phyloP scores from a whole-genome alignment of 2,113 vertebrate species.

The Scophthalmus maximus region DNA sequence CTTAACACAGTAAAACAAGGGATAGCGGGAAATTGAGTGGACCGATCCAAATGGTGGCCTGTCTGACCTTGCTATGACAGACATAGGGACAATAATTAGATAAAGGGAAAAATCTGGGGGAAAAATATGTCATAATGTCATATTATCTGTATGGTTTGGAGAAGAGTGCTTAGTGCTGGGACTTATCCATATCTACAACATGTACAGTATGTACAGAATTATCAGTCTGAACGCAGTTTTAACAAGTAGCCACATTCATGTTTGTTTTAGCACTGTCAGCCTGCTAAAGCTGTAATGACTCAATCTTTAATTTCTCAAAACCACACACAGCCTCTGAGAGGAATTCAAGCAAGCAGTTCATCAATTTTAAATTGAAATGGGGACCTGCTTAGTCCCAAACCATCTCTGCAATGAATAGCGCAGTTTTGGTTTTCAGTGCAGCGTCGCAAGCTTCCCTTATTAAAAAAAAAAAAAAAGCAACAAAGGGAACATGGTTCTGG shows the following conservation, averaged over 20 bases:
- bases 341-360: constrained; percentile 20
- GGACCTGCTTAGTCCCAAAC: constrained; percentile 18
- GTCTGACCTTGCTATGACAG: constrained; percentile 38
- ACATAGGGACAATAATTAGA: constrained; percentile 18
- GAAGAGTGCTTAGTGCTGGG: neutral
- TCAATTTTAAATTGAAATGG: constrained; percentile 40
- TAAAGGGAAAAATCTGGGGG: neutral
- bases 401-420: constrained; percentile 25
- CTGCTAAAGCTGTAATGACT: constrained; percentile 24
- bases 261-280: constrained; percentile 5
- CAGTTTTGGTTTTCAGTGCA: neutral
- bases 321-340: constrained; percentile 9
- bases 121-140: neutral
- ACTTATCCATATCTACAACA: neutral
- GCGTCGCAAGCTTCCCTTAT: constrained; percentile 36
- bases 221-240: neutral
- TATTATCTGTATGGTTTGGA: neutral
- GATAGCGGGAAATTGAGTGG: constrained; percentile 48
- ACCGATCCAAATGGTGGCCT: constrained; percentile 42
- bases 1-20: constrained; percentile 64
- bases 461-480: constrained; percentile 52
- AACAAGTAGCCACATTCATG: neutral
- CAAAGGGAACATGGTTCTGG: constrained; percentile 40
- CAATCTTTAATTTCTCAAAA: constrained; percentile 4
- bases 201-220: neutral